Evolutionary conservation across 2,113 vertebrate species (phyloP).

Genomic region (Urocitellus parryii): DNA sequence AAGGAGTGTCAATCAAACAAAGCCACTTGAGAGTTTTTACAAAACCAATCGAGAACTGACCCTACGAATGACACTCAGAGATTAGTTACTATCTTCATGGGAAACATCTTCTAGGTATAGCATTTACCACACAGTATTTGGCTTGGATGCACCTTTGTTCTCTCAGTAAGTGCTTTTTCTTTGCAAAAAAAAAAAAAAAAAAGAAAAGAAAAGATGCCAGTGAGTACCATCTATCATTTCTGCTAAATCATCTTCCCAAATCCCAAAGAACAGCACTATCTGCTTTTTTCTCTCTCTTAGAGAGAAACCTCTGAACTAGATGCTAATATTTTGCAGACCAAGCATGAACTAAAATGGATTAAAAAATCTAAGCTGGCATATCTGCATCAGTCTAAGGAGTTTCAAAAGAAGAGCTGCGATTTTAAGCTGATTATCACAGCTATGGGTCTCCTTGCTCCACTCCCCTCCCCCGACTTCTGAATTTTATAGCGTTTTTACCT

Average conservation of each 20-base stretch:
- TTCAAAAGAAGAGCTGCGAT: constrained; percentile 45
- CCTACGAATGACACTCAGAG: neutral
- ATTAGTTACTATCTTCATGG: constrained; percentile 32
- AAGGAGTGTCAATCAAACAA: constrained; percentile 58
- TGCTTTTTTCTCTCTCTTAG: neutral
- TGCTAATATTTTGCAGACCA: constrained; percentile 32
- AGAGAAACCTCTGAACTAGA: constrained; percentile 38
- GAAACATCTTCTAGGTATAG: neutral
- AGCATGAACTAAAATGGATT: constrained; percentile 31
- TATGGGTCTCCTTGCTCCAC: fast-evolving
- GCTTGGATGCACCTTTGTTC: neutral
- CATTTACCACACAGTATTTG: neutral
- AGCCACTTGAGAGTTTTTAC: constrained; percentile 56
- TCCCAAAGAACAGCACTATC: constrained; percentile 23
- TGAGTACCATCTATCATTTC: neutral
- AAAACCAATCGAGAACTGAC: constrained; percentile 46
- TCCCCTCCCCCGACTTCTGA: fast-evolving
- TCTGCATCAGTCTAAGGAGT: neutral
- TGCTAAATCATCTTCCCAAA: constrained; percentile 31
- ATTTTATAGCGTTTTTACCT: constrained; percentile 43
- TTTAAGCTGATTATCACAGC: neutral
- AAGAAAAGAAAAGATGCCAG: neutral
- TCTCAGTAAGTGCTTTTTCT: neutral
- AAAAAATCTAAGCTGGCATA: neutral
- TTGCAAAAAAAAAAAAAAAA: constrained; percentile 23